Conservation (phyloP, 2,888 invertebrate genomes). For the Chrysolina americana region DNA sequence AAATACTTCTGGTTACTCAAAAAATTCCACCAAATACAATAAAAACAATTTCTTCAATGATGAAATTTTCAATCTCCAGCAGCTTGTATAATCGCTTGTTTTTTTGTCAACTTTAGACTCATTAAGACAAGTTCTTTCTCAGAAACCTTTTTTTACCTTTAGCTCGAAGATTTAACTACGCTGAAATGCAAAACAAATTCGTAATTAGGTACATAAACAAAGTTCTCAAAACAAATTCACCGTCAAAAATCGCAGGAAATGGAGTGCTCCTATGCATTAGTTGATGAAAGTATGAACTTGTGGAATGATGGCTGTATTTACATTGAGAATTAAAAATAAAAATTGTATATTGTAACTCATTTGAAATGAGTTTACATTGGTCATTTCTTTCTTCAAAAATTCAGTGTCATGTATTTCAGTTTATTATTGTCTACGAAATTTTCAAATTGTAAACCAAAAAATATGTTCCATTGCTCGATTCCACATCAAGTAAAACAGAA, state of each 20-base stretch:
- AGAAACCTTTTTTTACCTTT: too few relatives aligned
- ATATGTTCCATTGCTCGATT: not conserved
- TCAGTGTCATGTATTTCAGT: not conserved
- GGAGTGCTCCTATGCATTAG: not conserved
- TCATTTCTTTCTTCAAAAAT: slow-evolving; percentile 5
- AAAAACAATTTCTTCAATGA: too few relatives aligned
- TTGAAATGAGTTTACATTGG: slow-evolving; percentile 24
- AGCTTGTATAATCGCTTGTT: too few relatives aligned
- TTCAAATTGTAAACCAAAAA: slow-evolving; percentile 1
- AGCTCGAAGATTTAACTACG: too few relatives aligned
- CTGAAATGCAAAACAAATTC: too few relatives aligned
- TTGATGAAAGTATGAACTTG: not conserved
- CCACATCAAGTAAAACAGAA: not conserved
- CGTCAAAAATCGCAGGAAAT: not conserved
- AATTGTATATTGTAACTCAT: slow-evolving; percentile 20
- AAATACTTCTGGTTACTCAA: too few relatives aligned
- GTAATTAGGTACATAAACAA: too few relatives aligned
- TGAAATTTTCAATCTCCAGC: too few relatives aligned
- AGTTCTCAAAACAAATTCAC: not conserved
- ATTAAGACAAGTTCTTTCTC: too few relatives aligned
- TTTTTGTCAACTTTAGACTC: too few relatives aligned
- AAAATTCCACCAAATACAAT: too few relatives aligned
- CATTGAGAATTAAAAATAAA: not conserved
- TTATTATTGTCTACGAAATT: slow-evolving; percentile 23
- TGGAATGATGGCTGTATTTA: slow-evolving; percentile 8